These are phyloP conservation scores for Drosophila nasuta DNA, from an alignment of 1,140 invertebrate genomes.

Conservation along the genomic window DNA sequence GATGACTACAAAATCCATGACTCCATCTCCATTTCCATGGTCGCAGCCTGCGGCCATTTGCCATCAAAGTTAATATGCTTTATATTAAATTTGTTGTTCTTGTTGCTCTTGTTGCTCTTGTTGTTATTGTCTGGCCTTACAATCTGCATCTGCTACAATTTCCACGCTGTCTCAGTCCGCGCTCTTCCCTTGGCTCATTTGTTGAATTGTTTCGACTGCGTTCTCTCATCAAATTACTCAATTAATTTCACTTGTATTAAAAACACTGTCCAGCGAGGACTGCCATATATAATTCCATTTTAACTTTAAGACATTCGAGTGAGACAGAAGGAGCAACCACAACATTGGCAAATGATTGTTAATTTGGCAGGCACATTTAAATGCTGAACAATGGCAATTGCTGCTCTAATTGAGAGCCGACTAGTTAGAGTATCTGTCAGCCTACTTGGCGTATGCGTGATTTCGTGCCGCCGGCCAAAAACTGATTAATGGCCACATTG, in stretches of 20 bases:
- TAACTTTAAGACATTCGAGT: not conserved
- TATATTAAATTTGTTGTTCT: slow-evolving; percentile 79
- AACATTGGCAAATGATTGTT: slow-evolving; percentile 42
- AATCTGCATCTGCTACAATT: slow-evolving; percentile 77
- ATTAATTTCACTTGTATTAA: slow-evolving; percentile 76
- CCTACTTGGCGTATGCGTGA: not conserved
- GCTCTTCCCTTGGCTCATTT: slow-evolving; percentile 15
- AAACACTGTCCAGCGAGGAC: slow-evolving; percentile 32
- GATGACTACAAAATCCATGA: slow-evolving; percentile 48
- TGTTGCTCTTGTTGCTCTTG: slow-evolving; percentile 20
- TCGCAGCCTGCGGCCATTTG: slow-evolving; percentile 63
- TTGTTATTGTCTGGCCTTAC: slow-evolving; percentile 51
- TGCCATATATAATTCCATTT: slow-evolving; percentile 35
- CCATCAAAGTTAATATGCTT: slow-evolving; percentile 81
- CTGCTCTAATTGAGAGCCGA: slow-evolving; percentile 32
- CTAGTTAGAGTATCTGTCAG: slow-evolving; percentile 4
- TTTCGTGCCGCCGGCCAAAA: slow-evolving; percentile 22
- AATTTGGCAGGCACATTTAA: slow-evolving; percentile 61
- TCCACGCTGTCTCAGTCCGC: slow-evolving; percentile 11
- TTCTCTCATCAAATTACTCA: slow-evolving; percentile 76
- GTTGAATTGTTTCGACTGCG: slow-evolving; percentile 54
- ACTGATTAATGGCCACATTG: slow-evolving; percentile 72
- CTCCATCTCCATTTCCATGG: slow-evolving; percentile 20
- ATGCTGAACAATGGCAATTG: slow-evolving; percentile 49
- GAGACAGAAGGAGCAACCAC: not conserved